These are phyloP conservation scores for Ashinkailepas kermadecensis DNA, from an alignment of 2,888 invertebrate species.

Conservation along the genomic window DNA sequence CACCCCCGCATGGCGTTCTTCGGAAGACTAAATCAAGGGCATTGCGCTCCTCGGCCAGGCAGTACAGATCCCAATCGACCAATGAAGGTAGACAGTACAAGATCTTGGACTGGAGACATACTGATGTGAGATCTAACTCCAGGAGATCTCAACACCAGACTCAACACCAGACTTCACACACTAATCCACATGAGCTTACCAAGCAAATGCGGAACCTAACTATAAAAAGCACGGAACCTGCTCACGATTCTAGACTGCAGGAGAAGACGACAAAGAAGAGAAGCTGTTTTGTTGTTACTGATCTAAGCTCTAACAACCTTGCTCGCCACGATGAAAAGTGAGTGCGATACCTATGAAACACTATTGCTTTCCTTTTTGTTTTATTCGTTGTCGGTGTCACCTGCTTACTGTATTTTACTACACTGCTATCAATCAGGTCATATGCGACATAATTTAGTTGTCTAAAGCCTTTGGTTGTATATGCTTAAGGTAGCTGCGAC, in stretches of 20 bases:
- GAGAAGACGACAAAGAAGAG: background rate
- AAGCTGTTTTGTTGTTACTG: background rate
- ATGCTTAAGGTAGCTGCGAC: no score
- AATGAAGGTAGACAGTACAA: background rate
- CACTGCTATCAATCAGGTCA: no score
- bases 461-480: no score
- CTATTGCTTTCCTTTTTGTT: background rate
- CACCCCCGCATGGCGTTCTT: background rate
- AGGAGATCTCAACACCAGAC: background rate
- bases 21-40: background rate
- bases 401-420: no score
- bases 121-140: background rate
- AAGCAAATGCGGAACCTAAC: background rate
- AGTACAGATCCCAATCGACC: background rate
- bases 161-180: no score
- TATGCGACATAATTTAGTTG: no score
- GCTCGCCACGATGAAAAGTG: background rate
- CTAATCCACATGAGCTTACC: background rate
- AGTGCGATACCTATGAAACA: background rate
- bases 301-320: slow-evolving; percentile 8
- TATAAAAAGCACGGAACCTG: background rate
- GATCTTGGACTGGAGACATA: background rate
- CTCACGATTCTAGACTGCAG: background rate
- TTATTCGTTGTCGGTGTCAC: no score
- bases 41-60: background rate